Conservation (phyloP, 2,797 vertebrate genomes). For the Muraenolepis orangiensis region DNA sequence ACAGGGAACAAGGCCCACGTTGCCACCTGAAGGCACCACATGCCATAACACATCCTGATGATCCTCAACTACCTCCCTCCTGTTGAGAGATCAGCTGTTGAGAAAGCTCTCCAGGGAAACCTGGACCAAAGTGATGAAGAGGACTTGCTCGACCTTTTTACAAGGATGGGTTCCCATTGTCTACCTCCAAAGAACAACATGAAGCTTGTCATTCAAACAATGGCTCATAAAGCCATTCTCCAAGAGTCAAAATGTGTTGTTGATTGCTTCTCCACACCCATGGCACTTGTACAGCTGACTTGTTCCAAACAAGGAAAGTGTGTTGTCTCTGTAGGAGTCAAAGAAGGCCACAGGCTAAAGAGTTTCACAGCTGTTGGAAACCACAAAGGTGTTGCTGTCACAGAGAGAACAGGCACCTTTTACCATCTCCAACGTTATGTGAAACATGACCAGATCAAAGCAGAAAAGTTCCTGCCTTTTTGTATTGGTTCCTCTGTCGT, state of each 20-base stretch:
- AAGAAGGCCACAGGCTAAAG: conserved; percentile 34
- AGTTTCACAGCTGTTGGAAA: conserved; percentile 33
- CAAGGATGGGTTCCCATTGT: conserved; percentile 38
- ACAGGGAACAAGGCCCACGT: no score
- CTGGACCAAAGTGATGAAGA: conserved; percentile 26
- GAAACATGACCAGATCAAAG: conserved; percentile 34
- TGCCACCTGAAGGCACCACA: no score
- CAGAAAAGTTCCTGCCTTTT: conserved; percentile 19
- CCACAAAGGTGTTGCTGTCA: conserved; percentile 19
- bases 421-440: conserved; percentile 32
- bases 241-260: conserved; percentile 41
- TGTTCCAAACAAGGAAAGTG: conserved; percentile 28
- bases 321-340: conserved; percentile 33
- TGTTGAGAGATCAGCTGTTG: conserved; percentile 24
- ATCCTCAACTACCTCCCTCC: conserved; percentile 27
- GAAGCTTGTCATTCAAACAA: conserved; percentile 28
- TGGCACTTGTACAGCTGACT: conserved; percentile 8
- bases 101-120: conserved; percentile 26
- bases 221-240: conserved; percentile 35
- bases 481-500: conserved; percentile 40
- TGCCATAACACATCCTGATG: no score
- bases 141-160: conserved; percentile 32
- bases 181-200: conserved; percentile 25
- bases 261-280: conserved; percentile 36
- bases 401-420: conserved; percentile 30